Base-by-base conservation (phyloP, 2,113 vertebrate genomes). In the Chauna torquata region DNA sequence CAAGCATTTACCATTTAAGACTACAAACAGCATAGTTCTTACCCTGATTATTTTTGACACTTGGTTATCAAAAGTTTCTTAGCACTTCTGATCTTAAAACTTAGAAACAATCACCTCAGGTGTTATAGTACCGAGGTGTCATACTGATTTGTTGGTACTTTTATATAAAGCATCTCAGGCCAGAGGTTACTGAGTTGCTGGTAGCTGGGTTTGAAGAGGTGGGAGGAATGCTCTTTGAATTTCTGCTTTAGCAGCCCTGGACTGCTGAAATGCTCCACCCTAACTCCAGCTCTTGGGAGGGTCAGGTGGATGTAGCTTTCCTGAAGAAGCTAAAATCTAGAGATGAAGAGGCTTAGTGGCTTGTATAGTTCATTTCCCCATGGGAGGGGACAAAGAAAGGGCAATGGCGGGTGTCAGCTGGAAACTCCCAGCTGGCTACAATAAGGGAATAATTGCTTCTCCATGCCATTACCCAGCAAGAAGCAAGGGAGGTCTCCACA, bases 211-310 rank as follows among this genome's bases (percentile, higher is more conserved):
- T 87, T 96, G 84, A 96, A 96, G 83, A 94, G 79, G 40, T 92
- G 88, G 92, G 91, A 96, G 80, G 75, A 86, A 82, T 68, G 74
- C 47, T 70, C 88, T 96, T 97, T 96, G 94, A 97, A 95, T 94
- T 95, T 88, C 81, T 89, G 44, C 47, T 93, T 91, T 95, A 77
- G 82, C 58, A 93, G 82, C 59, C 47, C 64, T 88, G 77, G 64
- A 88, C 82, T 57, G 34, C 72, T 84, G 90, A 85, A 96, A 86
- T 92, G 74, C 54, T 89, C 86, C 61, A 66, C 77, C 89, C 83
- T 79, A 58, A 87, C 83, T 92, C 74, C 44, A 82, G 91, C 92
- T 89, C 92, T 90, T 96, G 80, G 23, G 77, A 96, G 80, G 87
- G 87, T 96, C 94, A 96, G 78, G 66, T 88, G 74, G 85, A 95